These are phyloP conservation scores for Lasius platythorax DNA, from an alignment of 2,888 invertebrate species.

Conservation along the genomic window DNA sequence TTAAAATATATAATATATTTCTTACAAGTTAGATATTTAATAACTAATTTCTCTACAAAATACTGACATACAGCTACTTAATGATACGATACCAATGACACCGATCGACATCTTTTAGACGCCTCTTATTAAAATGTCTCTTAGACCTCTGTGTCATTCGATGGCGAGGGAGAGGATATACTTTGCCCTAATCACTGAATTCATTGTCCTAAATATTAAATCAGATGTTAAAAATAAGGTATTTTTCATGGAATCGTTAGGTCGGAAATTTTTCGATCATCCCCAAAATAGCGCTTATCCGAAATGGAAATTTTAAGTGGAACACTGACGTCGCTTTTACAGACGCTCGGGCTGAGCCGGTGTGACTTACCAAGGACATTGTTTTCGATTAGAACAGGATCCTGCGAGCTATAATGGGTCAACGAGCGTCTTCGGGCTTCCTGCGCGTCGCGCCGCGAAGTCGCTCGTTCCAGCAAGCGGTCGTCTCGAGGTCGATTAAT, in stretches of 20 bases:
- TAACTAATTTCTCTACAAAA: neutral
- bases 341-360: constrained; percentile 16
- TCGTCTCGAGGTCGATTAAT: constrained; percentile 56
- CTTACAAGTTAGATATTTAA: neutral
- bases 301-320: constrained; percentile 39
- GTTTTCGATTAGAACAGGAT: constrained; percentile 52
- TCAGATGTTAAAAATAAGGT: neutral
- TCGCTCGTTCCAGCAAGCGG: constrained; percentile 34
- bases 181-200: too few species aligned
- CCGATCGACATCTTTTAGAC: neutral
- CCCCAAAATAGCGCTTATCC: constrained; percentile 1
- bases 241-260: neutral
- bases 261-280: constrained; percentile 18
- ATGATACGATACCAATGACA: neutral
- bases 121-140: neutral
- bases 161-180: neutral
- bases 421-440: constrained; percentile 42
- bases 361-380: constrained; percentile 45
- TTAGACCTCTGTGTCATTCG: neutral
- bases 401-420: constrained; percentile 34
- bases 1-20: neutral
- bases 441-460: constrained; percentile 50
- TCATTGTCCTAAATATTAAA: neutral
- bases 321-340: constrained; percentile 29
- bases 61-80: neutral